phyloP scores from a whole-genome alignment of 1,140 invertebrate species.

The Listronotus oregonensis region DNA sequence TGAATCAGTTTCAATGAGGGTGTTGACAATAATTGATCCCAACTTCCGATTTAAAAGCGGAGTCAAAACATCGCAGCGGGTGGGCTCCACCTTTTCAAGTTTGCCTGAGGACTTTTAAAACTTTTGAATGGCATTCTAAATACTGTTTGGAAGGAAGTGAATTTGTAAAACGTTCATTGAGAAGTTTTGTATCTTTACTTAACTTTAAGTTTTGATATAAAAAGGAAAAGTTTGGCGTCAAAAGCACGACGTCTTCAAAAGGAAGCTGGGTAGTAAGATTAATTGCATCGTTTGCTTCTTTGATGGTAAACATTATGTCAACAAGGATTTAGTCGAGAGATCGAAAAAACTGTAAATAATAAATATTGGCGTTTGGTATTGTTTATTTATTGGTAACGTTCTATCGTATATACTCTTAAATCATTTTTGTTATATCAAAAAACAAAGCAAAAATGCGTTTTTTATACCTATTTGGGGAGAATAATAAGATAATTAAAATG shows the following conservation, averaged over 20 bases:
- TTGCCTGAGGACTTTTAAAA: conserved; percentile 17
- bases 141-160: conserved; percentile 24
- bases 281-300: conserved; percentile 6
- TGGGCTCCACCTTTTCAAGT: conserved; percentile 31
- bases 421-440: no score
- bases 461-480: no score
- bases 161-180: conserved; percentile 31
- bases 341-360: no score
- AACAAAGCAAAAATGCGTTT: no score
- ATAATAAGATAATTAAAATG: no score
- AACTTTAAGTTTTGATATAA: conserved; percentile 4
- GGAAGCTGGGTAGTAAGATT: conserved; percentile 1
- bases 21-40: conserved; percentile 43
- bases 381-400: no score
- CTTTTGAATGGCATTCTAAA: conserved; percentile 31
- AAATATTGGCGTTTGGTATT: no score
- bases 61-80: conserved; percentile 40
- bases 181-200: conserved; percentile 17
- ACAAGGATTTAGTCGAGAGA: conserved; percentile 2
- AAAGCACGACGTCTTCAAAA: neutral
- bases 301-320: conserved; percentile 7
- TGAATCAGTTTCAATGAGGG: conserved; percentile 28
- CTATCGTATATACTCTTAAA: no score
- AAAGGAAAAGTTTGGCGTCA: conserved; percentile 17
- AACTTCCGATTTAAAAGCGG: conserved; percentile 33